Evolutionary conservation across 2,113 vertebrate species (phyloP).

Genomic region (Microtus pennsylvanicus): DNA sequence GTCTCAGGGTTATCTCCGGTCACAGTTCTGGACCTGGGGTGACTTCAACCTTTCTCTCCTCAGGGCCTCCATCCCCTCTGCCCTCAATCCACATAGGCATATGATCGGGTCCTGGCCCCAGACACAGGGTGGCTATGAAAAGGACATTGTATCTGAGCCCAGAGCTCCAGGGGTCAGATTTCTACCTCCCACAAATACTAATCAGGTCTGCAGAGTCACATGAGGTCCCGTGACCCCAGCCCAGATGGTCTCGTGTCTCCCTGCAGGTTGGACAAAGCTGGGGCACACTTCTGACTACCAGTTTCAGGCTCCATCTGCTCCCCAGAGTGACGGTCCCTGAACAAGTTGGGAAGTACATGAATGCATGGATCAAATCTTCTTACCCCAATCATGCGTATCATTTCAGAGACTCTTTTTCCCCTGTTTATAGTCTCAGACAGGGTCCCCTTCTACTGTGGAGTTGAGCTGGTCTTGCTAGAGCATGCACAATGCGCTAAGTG

Average conservation of each 20-base stretch:
- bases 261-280: neutral
- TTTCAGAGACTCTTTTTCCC: neutral
- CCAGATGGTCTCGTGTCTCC: conserved; percentile 41
- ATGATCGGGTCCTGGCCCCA: conserved; percentile 70
- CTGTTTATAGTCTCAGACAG: neutral
- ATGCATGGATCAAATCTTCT: conserved; percentile 17
- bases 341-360: neutral
- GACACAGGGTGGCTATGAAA: conserved; percentile 66
- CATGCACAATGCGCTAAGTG: conserved; percentile 2
- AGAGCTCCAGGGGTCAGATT: conserved; percentile 57
- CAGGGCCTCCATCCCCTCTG: conserved; percentile 61
- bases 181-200: conserved; percentile 58
- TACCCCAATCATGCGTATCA: neutral
- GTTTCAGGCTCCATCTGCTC: neutral
- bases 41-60: conserved; percentile 63
- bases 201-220: conserved; percentile 70
- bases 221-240: conserved; percentile 57
- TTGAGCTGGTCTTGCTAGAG: neutral
- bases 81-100: conserved; percentile 75
- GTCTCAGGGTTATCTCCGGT: conserved; percentile 27
- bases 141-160: conserved; percentile 76
- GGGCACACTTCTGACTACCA: neutral
- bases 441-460: neutral
- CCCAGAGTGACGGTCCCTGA: neutral
- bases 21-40: conserved; percentile 61